A percentile compares a stretch with the other conserved stretches of the same genome.
phyloP scores from a whole-genome alignment of 1,140 invertebrate species.

The Drosophila persimilis region DNA sequence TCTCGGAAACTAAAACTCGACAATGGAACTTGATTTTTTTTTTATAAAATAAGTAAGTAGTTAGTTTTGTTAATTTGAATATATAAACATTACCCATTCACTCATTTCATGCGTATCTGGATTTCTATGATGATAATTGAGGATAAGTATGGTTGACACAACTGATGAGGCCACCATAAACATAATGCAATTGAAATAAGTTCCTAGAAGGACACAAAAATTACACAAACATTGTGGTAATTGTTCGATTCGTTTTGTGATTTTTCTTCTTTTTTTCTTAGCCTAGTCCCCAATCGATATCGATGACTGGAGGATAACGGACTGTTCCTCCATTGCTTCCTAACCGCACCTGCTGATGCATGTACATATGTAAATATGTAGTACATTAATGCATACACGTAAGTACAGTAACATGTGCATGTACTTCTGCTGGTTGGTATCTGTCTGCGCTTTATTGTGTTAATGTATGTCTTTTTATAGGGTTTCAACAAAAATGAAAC shows the following conservation, averaged over 20 bases:
- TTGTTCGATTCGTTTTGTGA: constrained; percentile 37
- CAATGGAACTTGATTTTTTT: constrained; percentile 27
- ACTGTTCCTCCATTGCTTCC: not conserved
- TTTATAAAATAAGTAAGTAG: constrained; percentile 48
- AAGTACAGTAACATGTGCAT: no score
- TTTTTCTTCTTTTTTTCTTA: constrained; percentile 33
- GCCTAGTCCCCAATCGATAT: constrained; percentile 16
- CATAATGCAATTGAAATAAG: constrained; percentile 99
- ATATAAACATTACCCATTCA: constrained; percentile 91
- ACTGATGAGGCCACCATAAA: constrained; percentile 98
- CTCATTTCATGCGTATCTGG: constrained; percentile 99
- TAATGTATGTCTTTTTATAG: no score
- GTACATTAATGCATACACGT: not conserved
- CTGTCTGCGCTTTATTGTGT: no score
- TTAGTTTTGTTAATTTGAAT: constrained; percentile 79
- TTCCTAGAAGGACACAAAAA: constrained; percentile 86
- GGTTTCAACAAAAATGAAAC: no score
- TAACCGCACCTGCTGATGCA: not conserved
- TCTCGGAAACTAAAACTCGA: not conserved
- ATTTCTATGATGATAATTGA: constrained; percentile 99
- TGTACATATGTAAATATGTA: constrained; percentile 1
- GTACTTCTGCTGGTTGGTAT: no score
- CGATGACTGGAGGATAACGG: no score
- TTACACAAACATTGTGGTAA: constrained; percentile 82
- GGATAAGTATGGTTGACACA: constrained; percentile 98